These are phyloP conservation scores for Synanthedon andrenaeformis DNA, from an alignment of 2,888 invertebrate genomes.

Conservation along the genomic window DNA sequence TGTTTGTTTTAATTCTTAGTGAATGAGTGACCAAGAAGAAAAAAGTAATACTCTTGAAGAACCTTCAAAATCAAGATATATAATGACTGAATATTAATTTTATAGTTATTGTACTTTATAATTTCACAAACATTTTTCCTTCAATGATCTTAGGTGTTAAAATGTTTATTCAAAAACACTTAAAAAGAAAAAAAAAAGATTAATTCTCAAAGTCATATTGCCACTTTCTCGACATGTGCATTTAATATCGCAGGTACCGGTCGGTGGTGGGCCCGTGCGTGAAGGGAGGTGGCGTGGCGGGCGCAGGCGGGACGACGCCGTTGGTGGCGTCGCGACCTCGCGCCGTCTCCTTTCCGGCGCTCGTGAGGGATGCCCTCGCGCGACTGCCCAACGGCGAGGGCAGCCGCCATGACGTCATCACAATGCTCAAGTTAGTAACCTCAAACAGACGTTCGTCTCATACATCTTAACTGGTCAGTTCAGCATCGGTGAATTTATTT, in stretches of 20 bases:
- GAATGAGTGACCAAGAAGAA: too few relatives aligned
- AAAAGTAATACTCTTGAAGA: too few relatives aligned
- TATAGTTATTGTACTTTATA: too few relatives aligned
- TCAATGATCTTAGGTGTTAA: too few relatives aligned
- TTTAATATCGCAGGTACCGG: conserved; percentile 28
- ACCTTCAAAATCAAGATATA: too few relatives aligned
- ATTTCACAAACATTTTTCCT: too few relatives aligned
- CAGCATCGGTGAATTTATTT: too few relatives aligned
- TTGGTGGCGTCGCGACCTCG: conserved; percentile 86
- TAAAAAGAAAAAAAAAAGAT: too few relatives aligned
- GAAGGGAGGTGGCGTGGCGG: conserved; percentile 22
- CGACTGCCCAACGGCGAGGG: conserved; percentile 95
- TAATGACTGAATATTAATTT: too few relatives aligned
- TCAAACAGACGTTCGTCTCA: neutral
- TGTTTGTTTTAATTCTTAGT: conserved; percentile 46
- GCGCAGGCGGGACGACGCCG: conserved; percentile 70
- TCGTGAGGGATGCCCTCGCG: conserved; percentile 95
- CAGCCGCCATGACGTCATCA: conserved; percentile 90
- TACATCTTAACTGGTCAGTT: neutral
- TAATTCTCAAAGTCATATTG: too few relatives aligned
- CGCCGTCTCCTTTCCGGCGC: conserved; percentile 88
- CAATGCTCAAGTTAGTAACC: conserved; percentile 73
- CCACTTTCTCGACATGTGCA: too few relatives aligned
- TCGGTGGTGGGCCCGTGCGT: conserved; percentile 45
- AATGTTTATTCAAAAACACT: too few relatives aligned